Evolutionary conservation across 2,113 vertebrate genomes (phyloP).

Genomic region (Phylloscopus trochilus): DNA sequence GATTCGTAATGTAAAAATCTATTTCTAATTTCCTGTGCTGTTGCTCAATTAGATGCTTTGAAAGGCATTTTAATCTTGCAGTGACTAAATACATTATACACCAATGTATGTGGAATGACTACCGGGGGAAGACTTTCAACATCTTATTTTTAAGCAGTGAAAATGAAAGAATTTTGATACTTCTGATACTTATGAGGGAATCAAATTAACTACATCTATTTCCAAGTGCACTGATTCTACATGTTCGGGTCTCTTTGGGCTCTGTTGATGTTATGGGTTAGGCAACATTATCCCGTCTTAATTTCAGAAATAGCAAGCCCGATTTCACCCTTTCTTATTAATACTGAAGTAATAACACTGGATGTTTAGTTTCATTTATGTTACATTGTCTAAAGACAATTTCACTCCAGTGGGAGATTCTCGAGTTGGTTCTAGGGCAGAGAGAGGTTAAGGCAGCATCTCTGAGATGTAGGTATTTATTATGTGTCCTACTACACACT

Average conservation of each 20-base stretch:
- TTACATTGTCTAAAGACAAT: background rate
- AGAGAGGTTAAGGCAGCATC: background rate
- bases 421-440: background rate
- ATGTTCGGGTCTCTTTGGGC: background rate
- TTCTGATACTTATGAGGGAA: background rate
- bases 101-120: background rate
- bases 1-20: background rate
- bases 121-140: background rate
- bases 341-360: background rate
- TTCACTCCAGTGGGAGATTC: background rate
- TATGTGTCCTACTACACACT: background rate
- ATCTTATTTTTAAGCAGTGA: background rate
- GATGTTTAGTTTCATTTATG: background rate
- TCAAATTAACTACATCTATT: background rate
- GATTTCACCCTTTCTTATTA: background rate
- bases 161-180: background rate
- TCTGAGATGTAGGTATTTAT: background rate
- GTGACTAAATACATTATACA: background rate
- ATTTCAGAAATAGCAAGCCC: background rate
- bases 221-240: background rate
- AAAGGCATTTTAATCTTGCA: background rate
- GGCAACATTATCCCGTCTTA: background rate
- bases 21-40: slow-evolving; percentile 15
- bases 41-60: background rate
- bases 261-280: background rate